Percentiles rank a stretch among this genome's conserved stretches.
Conservation (phyloP, 1,140 invertebrate genomes). For the Drosophila nebulosa region DNA sequence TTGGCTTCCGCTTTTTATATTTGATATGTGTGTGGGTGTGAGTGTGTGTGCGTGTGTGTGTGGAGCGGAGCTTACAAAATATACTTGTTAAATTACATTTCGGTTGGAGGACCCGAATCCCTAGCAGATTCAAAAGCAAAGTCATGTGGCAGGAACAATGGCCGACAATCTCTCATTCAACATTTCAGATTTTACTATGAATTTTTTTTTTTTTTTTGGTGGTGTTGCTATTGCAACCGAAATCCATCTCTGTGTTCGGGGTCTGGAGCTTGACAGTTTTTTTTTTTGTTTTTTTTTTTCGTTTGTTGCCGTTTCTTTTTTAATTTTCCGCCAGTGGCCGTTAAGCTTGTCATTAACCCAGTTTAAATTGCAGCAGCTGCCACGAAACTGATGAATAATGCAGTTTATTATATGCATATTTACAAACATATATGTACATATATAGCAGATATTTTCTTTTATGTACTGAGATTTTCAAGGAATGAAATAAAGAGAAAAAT, state of each 20-base stretch:
- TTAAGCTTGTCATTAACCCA: slow-evolving; percentile 79
- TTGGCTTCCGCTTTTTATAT: slow-evolving; percentile 45
- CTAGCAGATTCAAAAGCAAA: neutral
- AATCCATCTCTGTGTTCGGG: slow-evolving; percentile 30
- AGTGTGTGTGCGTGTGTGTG: neutral
- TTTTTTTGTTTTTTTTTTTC: slow-evolving; percentile 31
- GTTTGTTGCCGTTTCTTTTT: slow-evolving; percentile 31
- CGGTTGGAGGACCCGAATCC: slow-evolving; percentile 22
- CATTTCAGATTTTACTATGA: slow-evolving; percentile 51
- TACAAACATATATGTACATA: slow-evolving; percentile 12
- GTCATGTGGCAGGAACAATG: slow-evolving; percentile 19
- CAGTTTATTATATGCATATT: slow-evolving; percentile 13
- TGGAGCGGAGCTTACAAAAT: slow-evolving; percentile 22
- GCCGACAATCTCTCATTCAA: slow-evolving; percentile 29
- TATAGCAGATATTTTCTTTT: slow-evolving; percentile 42
- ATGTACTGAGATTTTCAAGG: slow-evolving; percentile 60
- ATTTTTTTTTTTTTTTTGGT: too few relatives aligned
- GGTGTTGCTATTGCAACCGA: slow-evolving; percentile 21
- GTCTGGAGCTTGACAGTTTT: slow-evolving; percentile 35
- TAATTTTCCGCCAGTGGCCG: slow-evolving; percentile 67
- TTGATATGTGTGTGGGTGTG: too few relatives aligned
- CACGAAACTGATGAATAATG: slow-evolving; percentile 16
- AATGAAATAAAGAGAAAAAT: slow-evolving; percentile 30
- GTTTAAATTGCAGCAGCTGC: slow-evolving; percentile 55
- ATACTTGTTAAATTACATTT: slow-evolving; percentile 62